Conservation (phyloP, 2,113 vertebrate genomes). For the Penelope pileata region DNA sequence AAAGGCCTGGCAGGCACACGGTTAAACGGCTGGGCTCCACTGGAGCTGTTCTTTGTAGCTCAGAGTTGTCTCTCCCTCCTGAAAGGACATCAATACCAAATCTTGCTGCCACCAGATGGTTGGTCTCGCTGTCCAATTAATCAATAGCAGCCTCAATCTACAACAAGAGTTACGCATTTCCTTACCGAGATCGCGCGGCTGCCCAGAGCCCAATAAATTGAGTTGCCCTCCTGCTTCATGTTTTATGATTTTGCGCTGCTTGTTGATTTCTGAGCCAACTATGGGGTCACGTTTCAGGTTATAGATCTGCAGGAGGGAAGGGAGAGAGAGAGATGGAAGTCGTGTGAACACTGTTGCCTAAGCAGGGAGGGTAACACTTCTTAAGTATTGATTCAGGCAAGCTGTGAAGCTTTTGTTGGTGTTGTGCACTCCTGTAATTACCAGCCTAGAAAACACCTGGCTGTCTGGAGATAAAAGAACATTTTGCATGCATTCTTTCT, state of each 20-base stretch:
- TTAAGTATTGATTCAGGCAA: background rate
- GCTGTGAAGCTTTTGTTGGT: conserved; percentile 24
- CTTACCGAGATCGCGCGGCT: conserved; percentile 13
- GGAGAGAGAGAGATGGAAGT: background rate
- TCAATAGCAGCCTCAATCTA: background rate
- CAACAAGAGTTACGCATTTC: background rate
- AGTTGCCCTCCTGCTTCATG: background rate
- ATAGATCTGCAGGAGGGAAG: conserved; percentile 9
- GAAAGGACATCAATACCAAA: conserved; percentile 30
- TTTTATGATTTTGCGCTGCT: background rate
- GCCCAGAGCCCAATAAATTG: background rate
- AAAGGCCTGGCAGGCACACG: background rate
- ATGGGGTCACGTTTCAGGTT: conserved; percentile 18
- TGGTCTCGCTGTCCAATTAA: conserved; percentile 36
- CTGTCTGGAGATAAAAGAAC: background rate
- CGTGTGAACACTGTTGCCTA: background rate
- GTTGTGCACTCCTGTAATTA: background rate
- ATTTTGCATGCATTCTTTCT: background rate
- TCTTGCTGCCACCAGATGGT: conserved; percentile 33
- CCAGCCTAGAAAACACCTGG: conserved; percentile 2
- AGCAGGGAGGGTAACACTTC: background rate
- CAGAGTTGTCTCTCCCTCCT: background rate
- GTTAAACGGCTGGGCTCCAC: background rate
- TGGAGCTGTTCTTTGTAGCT: background rate
- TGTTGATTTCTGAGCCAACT: background rate